Conservation (phyloP, 2,888 invertebrate genomes). For the Rugalucina vietnamica region DNA sequence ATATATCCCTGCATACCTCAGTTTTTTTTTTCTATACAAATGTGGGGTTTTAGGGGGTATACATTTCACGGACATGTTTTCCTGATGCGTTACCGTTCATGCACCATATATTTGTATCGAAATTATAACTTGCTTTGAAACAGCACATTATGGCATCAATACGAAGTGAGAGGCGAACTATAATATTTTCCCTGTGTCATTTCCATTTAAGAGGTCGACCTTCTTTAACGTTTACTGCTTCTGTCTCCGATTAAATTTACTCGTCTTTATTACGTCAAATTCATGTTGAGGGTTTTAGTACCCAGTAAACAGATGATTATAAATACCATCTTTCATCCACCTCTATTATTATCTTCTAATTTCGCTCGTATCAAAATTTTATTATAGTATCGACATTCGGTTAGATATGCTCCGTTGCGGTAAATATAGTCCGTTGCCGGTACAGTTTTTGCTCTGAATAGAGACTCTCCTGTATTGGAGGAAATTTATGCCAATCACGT, state of each 20-base stretch:
- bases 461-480: constrained; percentile 8
- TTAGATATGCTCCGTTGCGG: constrained; percentile 10
- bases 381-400: constrained; percentile 8
- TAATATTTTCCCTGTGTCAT: background rate
- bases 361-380: constrained; percentile 1
- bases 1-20: too few relatives aligned
- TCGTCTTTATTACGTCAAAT: constrained; percentile 5
- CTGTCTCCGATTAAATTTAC: background rate
- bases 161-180: too few relatives aligned
- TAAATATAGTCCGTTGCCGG: background rate
- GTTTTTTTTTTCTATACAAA: too few relatives aligned
- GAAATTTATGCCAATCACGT: constrained; percentile 2
- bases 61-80: too few relatives aligned
- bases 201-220: background rate
- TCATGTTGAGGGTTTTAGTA: constrained; percentile 10
- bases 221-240: constrained; percentile 3
- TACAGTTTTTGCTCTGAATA: constrained; percentile 10
- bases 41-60: too few relatives aligned
- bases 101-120: too few relatives aligned
- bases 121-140: too few relatives aligned
- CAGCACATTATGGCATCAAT: too few relatives aligned
- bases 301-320: constrained; percentile 11
- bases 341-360: constrained; percentile 13
- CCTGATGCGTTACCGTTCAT: too few relatives aligned
- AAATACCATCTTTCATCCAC: background rate